phyloP scores from a whole-genome alignment of 1,140 invertebrate genomes.

The Bombus pascuorum region DNA sequence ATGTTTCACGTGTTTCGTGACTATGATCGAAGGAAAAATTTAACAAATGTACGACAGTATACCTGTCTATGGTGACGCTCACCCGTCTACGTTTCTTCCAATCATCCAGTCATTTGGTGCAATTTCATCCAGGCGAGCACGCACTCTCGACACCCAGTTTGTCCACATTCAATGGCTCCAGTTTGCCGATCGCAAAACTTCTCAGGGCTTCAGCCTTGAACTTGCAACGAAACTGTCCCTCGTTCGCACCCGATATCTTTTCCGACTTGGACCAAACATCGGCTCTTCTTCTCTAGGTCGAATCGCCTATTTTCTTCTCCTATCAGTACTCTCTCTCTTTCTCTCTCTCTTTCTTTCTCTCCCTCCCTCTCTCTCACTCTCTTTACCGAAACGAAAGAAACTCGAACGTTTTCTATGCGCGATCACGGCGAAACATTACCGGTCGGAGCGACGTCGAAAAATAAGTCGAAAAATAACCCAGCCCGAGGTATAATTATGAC shows the following conservation, averaged over 20 bases:
- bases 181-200: conserved; percentile 36
- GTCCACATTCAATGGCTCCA: conserved; percentile 33
- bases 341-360: neutral
- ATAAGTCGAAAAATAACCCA: neutral
- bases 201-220: conserved; percentile 42
- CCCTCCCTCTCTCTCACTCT: neutral
- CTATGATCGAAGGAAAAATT: too few species aligned
- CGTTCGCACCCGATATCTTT: neutral
- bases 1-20: too few species aligned
- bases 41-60: neutral
- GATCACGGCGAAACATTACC: neutral
- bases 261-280: neutral
- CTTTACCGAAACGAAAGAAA: neutral
- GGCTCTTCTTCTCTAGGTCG: neutral
- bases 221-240: conserved; percentile 6
- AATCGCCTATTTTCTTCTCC: neutral
- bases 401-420: neutral
- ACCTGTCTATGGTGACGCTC: neutral
- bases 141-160: conserved; percentile 29
- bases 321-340: neutral
- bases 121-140: conserved; percentile 53
- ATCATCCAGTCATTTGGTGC: neutral
- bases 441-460: neutral
- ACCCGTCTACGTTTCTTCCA: neutral
- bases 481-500: neutral